Percentiles rank a stretch among this genome's conserved stretches.
Evolutionary conservation across 2,888 invertebrate species (phyloP).

Genomic region (Aromia moschata): DNA sequence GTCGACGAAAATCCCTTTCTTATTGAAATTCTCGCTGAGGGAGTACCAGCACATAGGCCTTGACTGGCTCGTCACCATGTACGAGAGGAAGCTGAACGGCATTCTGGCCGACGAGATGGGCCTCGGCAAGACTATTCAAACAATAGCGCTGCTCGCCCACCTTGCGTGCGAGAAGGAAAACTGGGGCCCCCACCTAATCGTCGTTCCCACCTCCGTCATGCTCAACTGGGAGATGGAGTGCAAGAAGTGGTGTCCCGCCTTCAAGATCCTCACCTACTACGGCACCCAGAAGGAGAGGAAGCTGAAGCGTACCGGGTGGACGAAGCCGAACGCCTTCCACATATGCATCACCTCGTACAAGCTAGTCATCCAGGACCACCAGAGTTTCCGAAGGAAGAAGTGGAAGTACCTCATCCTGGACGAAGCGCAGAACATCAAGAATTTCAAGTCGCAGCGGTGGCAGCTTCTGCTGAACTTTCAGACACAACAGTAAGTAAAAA

Average conservation of each 20-base stretch:
- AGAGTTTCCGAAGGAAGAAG: conserved; percentile 94
- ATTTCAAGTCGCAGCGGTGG: conserved; percentile 99
- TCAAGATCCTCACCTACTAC: conserved; percentile 98
- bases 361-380: conserved; percentile 97
- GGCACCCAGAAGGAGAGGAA: conserved; percentile 96
- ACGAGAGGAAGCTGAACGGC: conserved; percentile 93
- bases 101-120: conserved; percentile 98
- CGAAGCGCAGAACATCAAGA: conserved; percentile 99
- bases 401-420: conserved; percentile 99
- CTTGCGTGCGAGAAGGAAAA: conserved; percentile 89
- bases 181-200: conserved; percentile 99
- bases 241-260: conserved; percentile 99
- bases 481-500: conserved; percentile 77
- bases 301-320: conserved; percentile 91
- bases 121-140: conserved; percentile 96
- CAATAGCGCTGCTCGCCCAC: conserved; percentile 93
- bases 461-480: conserved; percentile 95
- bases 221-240: conserved; percentile 99
- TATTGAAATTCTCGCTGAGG: conserved; percentile 88
- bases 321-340: conserved; percentile 97
- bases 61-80: conserved; percentile 97
- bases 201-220: conserved; percentile 99
- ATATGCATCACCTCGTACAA: conserved; percentile 98
- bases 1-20: conserved; percentile 91
- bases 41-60: conserved; percentile 98